A percentile compares a stretch with the other conserved stretches of the same genome.
Evolutionary conservation across 2,797 vertebrate genomes (phyloP).

Genomic region (Sciaenops ocellatus): DNA sequence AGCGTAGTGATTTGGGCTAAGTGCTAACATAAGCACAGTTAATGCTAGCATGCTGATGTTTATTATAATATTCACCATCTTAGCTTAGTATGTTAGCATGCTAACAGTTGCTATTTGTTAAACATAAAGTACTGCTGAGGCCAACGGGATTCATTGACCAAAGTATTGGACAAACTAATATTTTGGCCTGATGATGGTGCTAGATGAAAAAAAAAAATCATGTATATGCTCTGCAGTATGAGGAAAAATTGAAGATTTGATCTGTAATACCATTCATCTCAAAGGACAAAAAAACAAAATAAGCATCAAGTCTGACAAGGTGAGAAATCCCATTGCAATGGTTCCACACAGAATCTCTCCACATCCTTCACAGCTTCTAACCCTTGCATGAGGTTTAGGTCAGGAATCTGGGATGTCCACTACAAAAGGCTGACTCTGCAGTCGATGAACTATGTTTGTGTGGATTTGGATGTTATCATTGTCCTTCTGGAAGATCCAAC

Average conservation of each 20-base stretch:
- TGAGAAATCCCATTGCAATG: background rate
- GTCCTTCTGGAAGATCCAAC: background rate
- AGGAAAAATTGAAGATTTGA: no score
- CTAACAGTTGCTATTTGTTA: no score
- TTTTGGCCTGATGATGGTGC: no score
- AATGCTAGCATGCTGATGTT: no score
- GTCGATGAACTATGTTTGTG: background rate
- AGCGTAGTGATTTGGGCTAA: no score
- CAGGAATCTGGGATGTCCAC: conserved; percentile 3
- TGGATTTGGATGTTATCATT: background rate
- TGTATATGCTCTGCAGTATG: background rate
- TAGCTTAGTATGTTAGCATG: no score
- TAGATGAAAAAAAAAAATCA: no score
- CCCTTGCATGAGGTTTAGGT: background rate
- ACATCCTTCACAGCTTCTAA: background rate
- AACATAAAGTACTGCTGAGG: no score
- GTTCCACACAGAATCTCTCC: background rate
- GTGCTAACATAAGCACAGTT: no score
- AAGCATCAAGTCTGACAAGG: conserved; percentile 7
- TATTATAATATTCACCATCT: no score
- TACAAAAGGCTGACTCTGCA: background rate
- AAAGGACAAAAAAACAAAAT: background rate
- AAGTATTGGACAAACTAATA: no score
- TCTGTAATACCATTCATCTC: background rate
- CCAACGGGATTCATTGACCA: no score